These are phyloP conservation scores for Neoascia interrupta DNA, from an alignment of 2,888 invertebrate species.

Conservation along the genomic window DNA sequence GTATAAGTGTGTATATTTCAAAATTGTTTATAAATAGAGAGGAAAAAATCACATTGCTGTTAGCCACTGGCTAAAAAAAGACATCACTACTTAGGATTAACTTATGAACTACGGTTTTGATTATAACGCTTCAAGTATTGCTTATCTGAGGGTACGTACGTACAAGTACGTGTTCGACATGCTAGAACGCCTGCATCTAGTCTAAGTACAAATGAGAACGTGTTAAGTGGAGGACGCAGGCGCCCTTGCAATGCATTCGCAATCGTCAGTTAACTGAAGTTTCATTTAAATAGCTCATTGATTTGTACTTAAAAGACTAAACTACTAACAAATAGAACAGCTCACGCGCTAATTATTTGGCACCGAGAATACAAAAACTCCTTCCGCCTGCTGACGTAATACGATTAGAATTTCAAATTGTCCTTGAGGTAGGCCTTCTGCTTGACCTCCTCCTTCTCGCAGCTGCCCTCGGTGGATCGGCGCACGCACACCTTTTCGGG, in stretches of 20 bases:
- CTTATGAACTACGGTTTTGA: conserved; percentile 59
- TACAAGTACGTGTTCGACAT: conserved; percentile 1
- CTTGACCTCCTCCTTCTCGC: conserved; percentile 84
- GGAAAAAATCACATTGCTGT: conserved; percentile 60
- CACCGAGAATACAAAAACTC: conserved; percentile 18
- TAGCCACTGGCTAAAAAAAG: conserved; percentile 26
- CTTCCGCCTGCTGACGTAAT: neutral
- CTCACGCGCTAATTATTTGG: conserved; percentile 25
- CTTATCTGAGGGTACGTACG: conserved; percentile 24
- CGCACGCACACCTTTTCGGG: conserved; percentile 88
- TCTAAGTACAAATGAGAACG: conserved; percentile 22
- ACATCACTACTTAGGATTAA: conserved; percentile 57
- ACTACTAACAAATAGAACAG: conserved; percentile 40
- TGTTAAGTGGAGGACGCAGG: neutral
- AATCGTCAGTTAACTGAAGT: conserved; percentile 18
- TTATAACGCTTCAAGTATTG: conserved; percentile 59
- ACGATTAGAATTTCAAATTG: conserved; percentile 81
- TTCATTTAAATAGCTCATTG: conserved; percentile 39
- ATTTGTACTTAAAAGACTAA: conserved; percentile 43
- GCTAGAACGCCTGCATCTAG: conserved; percentile 11
- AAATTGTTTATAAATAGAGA: conserved; percentile 57
- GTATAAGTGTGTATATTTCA: conserved; percentile 38
- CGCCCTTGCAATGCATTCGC: conserved; percentile 9
- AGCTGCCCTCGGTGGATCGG: conserved; percentile 91
- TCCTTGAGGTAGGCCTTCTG: conserved; percentile 88